A percentile compares a stretch with the other conserved stretches of the same genome.
Conservation (phyloP, 2,797 vertebrate genomes). For the Morus bassanus region DNA sequence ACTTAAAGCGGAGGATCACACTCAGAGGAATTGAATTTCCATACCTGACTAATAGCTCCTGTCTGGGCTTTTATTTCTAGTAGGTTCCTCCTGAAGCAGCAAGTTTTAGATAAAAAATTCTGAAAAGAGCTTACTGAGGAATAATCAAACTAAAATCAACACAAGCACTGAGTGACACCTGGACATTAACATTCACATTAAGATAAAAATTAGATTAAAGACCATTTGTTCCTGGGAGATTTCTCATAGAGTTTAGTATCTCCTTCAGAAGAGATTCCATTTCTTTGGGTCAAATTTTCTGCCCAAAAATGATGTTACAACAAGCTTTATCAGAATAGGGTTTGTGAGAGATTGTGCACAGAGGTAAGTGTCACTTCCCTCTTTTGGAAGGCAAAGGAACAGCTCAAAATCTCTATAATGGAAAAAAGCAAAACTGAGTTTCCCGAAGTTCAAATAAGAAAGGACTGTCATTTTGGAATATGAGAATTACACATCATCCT, state of each 20-base stretch:
- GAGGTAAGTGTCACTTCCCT: not conserved
- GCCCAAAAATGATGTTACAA: not conserved
- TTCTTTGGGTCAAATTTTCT: not conserved
- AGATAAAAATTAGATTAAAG: not conserved
- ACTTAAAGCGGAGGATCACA: not conserved
- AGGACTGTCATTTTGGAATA: not conserved
- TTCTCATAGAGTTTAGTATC: not conserved
- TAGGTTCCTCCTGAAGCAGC: not conserved
- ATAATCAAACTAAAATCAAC: not conserved
- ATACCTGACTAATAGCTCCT: constrained; percentile 17
- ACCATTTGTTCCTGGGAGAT: not conserved
- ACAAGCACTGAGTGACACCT: not conserved
- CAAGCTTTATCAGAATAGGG: not conserved
- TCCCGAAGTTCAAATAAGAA: not conserved
- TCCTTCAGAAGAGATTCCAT: not conserved
- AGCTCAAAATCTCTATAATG: not conserved
- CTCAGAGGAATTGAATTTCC: constrained; percentile 9
- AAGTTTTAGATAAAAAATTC: not conserved
- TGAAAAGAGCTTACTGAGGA: not conserved
- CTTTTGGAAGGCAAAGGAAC: not conserved
- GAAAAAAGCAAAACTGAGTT: not conserved
- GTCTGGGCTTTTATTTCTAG: not conserved
- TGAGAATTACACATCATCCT: not conserved
- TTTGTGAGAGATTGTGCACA: not conserved
- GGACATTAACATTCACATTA: not conserved